A percentile compares a stretch with the other conserved stretches of the same genome.
phyloP scores from a whole-genome alignment of 2,113 vertebrate genomes.

The Indri indri region DNA sequence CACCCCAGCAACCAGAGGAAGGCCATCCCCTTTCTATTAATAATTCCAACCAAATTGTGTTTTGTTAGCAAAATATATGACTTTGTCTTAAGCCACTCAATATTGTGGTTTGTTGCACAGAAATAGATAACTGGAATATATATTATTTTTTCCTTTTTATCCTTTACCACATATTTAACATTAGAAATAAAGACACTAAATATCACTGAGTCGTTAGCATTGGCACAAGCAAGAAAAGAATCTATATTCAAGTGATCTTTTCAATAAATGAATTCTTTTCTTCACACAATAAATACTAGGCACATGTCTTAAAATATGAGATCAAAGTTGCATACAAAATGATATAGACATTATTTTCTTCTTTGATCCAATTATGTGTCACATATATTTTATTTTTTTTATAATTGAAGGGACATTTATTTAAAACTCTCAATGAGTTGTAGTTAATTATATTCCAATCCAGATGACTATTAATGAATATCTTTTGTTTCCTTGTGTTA shows the following conservation, averaged over 20 bases:
- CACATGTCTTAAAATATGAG: not conserved
- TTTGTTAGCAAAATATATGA: not conserved
- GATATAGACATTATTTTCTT: not conserved
- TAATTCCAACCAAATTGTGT: not conserved
- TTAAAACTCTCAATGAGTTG: not conserved
- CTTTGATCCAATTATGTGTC: not conserved
- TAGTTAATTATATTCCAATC: not conserved
- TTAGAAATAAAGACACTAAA: not conserved
- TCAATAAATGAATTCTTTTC: not conserved
- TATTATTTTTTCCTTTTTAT: not conserved
- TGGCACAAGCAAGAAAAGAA: not conserved
- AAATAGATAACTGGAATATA: not conserved
- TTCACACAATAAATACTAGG: not conserved
- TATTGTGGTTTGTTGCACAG: not conserved
- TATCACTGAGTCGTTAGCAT: not conserved
- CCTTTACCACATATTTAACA: not conserved
- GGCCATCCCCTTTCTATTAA: not conserved
- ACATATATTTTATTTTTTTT: not conserved
- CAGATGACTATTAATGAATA: not conserved
- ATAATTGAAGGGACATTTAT: not conserved
- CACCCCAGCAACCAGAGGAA: not conserved
- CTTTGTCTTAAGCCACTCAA: not conserved
- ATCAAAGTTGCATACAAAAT: not conserved
- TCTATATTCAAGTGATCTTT: not conserved
- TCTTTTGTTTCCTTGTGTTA: not conserved